Evolutionary conservation across 2,888 invertebrate species (phyloP), one percentile per base, ranked within the genome.

Genomic region (Erebia ligea): DNA sequence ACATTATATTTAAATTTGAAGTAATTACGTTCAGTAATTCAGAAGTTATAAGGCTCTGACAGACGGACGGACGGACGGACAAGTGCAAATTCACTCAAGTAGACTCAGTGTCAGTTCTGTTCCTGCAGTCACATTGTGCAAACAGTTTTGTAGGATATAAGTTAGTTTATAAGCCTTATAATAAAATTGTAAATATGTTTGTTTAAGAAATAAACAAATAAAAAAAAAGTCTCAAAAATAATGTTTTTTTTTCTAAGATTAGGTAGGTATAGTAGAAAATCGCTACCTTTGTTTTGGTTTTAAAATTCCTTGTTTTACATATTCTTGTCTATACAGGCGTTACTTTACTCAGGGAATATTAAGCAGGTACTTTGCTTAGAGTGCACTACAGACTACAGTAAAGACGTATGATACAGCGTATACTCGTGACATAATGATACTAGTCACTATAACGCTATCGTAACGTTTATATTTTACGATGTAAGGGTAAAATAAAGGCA

Each of bases 401-500:
- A 52, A 48, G 61, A 61, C 52, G 67, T 59, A 59, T 59, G 59
- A 68, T 68, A 59, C 56, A 67, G 42, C 45, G 19, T 58, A 59
- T n/a, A 52, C 54, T 62, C 56, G 45, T 62, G 66, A 67, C 48
- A 57, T 69, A 67, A 69, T 67, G 67, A 48, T 52, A 58, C 68
- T 57, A 65, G 57, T 40, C 63, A 52, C 63, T 58, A 63, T 62
- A 62, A 63, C 48, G 48, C 40, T 58, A 50, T 68, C 67, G 57
- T 64, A 48, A 54, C 57, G 57, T 21, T 68, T 64, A 65, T 71
- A n/a, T n/a, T n/a, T 64, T 67, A 65, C 54, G n/a, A 59, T 59
- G 66, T 54, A 90, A 89, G 87, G 85, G 88, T 87, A 89, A 90
- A 91, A 91, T 90, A 89, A 88, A 89, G 84, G 86, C 87, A 89